A percentile compares a stretch with the other conserved stretches of the same genome.
Evolutionary conservation across 2,888 invertebrate species (phyloP).

Genomic region (Cryptophagus acutangulus): DNA sequence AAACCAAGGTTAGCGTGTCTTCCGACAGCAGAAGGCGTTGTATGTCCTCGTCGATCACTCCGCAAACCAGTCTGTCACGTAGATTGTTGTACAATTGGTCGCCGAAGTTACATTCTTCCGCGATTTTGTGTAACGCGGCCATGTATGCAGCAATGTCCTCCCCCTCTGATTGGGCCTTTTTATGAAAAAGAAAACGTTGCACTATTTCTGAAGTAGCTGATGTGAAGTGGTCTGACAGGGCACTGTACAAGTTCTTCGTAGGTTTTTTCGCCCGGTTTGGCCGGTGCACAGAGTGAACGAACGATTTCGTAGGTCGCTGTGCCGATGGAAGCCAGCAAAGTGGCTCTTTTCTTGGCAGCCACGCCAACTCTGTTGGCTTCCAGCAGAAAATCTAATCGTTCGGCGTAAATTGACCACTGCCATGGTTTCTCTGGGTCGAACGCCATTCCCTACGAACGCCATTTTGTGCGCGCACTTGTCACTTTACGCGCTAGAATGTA

Average conservation of each 20-base stretch:
- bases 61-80: slow-evolving; percentile 12
- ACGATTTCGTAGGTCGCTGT: slow-evolving; percentile 8
- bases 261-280: not conserved
- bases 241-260: slow-evolving; percentile 3
- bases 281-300: slow-evolving; percentile 12
- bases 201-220: slow-evolving; percentile 13
- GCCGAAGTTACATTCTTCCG: slow-evolving; percentile 19
- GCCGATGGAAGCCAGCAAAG: slow-evolving; percentile 9
- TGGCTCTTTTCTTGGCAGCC: slow-evolving; percentile 4
- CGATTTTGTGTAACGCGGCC: slow-evolving; percentile 29
- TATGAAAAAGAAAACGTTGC: slow-evolving; percentile 7
- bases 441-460: slow-evolving; percentile 1
- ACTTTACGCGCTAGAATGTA: too few species aligned
- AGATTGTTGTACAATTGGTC: slow-evolving; percentile 5
- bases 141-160: slow-evolving; percentile 22
- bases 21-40: slow-evolving; percentile 16
- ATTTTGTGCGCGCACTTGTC: too few species aligned
- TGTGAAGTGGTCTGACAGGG: slow-evolving; percentile 10
- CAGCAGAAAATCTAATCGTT: slow-evolving; percentile 10
- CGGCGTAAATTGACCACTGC: slow-evolving; percentile 7
- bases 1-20: slow-evolving; percentile 13
- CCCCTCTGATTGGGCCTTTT: slow-evolving; percentile 7
- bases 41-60: slow-evolving; percentile 8
- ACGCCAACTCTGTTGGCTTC: slow-evolving; percentile 10
- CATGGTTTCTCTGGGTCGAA: slow-evolving; percentile 6